phyloP scores from a whole-genome alignment of 2,888 invertebrate species.

The Parthenolecanium corni region DNA sequence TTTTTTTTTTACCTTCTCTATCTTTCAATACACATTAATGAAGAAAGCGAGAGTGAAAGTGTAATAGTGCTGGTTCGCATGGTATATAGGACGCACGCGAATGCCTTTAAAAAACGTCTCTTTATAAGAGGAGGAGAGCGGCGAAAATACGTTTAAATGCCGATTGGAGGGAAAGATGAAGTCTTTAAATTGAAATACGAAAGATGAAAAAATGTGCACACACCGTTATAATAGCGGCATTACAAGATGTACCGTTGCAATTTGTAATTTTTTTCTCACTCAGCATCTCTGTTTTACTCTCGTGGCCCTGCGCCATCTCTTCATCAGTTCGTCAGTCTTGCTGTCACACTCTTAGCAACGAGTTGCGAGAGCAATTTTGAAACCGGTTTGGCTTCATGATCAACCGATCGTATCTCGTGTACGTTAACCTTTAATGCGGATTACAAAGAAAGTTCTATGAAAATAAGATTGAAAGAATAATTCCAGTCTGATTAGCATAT shows the following conservation, averaged over 20 bases:
- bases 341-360: neutral
- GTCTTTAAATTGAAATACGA: conserved; percentile 3
- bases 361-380: conserved; percentile 7
- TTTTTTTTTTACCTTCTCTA: too few species aligned
- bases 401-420: neutral
- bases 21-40: neutral
- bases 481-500: too few species aligned
- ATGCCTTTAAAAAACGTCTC: neutral
- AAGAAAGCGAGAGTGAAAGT: conserved; percentile 29
- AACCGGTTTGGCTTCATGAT: neutral
- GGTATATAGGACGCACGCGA: conserved; percentile 17
- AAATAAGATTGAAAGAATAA: too few species aligned
- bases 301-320: too few species aligned
- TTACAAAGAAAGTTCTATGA: too few species aligned
- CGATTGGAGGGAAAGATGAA: neutral
- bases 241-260: conserved; percentile 21
- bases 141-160: neutral
- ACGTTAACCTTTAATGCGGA: too few species aligned
- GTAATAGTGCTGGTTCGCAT: conserved; percentile 24
- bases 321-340: neutral
- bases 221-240: neutral
- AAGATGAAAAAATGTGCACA: conserved; percentile 7
- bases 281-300: conserved; percentile 3
- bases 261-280: conserved; percentile 2
- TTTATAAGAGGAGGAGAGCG: neutral